Base-by-base conservation (phyloP, 2,797 vertebrate species). In the Arnoldichthys spilopterus region DNA sequence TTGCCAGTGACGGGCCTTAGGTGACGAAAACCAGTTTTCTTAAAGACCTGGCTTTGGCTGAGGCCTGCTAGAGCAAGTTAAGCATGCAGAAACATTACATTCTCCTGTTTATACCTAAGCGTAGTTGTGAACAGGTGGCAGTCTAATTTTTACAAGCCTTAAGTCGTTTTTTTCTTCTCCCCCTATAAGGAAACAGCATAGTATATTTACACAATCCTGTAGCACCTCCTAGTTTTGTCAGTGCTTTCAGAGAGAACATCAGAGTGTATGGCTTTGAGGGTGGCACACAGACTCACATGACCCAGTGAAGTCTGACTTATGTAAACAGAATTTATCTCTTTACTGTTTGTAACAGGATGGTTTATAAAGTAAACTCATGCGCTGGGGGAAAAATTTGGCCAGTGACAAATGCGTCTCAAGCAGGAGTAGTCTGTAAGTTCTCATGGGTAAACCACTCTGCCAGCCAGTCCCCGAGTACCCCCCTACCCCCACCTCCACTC, bases 291-390 rank as follows among this genome's bases (percentile, higher is more conserved):
- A 56, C 47, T 4, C 43, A 28, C 40, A 30, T 0, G 73, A 68
- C 61, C 75, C 56, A 49, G 5, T 49, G 45, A 3, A 79, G 73
- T 61, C 64, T 49, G 18, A 63, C 62, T 79, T 8, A 43, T 74
- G 43, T 40, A 61, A 72, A 76, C 69, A 53, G 49, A 64, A 47
- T 83, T 78, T 74, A 63, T 76, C 47, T 81, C 56, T 73, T 72
- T 28, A 1, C 16, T 79, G 59, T 53, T 77, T 72, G 61, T 56
- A 81, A 37, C 47, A 51, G 61, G 28, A 67, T 64, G 20, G 40
- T 83, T 81, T 49, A 78, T 85, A 90, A 88, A 86, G 74, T 85
- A 85, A 85, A 79, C 87, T 79, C 78, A 84, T 51, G 34, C n/a
- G 16, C 70, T 62, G 47, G 76, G 26, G 45, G 54, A 34, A 58